Evolutionary conservation across 2,113 vertebrate species (phyloP).

Genomic region (Gorsachius goisagi): DNA sequence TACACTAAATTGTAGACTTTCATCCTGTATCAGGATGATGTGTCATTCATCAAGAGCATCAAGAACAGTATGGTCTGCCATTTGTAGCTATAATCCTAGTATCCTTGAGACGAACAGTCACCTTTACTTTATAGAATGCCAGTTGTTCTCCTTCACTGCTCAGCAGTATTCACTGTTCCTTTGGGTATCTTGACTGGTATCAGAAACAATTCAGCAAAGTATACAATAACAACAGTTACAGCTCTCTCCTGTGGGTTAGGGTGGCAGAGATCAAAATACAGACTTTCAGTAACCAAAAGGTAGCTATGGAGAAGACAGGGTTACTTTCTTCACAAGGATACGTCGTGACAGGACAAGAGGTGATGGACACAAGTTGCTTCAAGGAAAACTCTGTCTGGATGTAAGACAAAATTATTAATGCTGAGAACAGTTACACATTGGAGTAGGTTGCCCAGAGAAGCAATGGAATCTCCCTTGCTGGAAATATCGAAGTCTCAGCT

Average conservation of each 20-base stretch:
- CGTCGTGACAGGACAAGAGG: background rate
- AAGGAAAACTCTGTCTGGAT: background rate
- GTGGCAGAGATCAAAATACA: background rate
- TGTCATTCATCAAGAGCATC: background rate
- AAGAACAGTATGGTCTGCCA: background rate
- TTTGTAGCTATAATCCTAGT: background rate
- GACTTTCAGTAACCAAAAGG: background rate
- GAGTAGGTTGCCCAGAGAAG: background rate
- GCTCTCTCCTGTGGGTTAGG: background rate
- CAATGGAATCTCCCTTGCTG: background rate
- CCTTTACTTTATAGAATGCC: background rate
- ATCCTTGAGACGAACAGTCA: background rate
- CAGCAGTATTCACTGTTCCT: background rate
- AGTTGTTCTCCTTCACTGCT: background rate
- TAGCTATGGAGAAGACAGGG: background rate
- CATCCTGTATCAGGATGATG: background rate
- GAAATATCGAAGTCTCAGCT: background rate
- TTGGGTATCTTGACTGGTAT: background rate
- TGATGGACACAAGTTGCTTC: background rate
- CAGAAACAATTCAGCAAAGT: background rate
- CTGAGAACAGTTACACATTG: background rate
- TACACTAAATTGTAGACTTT: background rate
- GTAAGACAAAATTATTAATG: background rate
- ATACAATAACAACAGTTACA: background rate
- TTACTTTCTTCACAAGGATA: background rate